Evolutionary conservation across 2,888 invertebrate species (phyloP).

Genomic region (Teleogryllus oceanicus): DNA sequence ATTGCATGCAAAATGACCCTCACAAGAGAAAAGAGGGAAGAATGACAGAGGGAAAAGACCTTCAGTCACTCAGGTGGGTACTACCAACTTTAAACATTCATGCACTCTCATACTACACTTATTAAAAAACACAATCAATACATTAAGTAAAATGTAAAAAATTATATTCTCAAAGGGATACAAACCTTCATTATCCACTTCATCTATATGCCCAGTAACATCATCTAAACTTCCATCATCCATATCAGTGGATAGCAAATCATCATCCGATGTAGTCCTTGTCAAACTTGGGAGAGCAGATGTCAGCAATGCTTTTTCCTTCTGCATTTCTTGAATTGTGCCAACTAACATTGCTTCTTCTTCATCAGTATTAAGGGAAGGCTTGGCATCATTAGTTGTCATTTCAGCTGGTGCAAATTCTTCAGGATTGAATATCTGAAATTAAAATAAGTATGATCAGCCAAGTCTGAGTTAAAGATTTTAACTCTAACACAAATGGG

Average conservation of each 20-base stretch:
- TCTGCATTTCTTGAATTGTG: constrained; percentile 76
- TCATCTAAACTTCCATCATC: constrained; percentile 67
- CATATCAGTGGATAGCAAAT: constrained; percentile 73
- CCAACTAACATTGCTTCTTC: constrained; percentile 73
- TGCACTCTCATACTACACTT: too few relatives aligned
- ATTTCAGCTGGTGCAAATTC: constrained; percentile 47
- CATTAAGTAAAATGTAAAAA: too few relatives aligned
- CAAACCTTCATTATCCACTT: constrained; percentile 32
- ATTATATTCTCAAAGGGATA: background rate
- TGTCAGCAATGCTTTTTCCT: constrained; percentile 77
- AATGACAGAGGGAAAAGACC: too few relatives aligned
- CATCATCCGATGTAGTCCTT: constrained; percentile 83
- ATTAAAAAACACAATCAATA: too few relatives aligned
- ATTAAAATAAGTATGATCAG: background rate
- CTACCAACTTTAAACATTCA: too few relatives aligned
- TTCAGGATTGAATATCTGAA: constrained; percentile 55
- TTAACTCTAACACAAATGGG: too few relatives aligned
- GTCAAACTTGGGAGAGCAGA: constrained; percentile 75
- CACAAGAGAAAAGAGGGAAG: too few relatives aligned
- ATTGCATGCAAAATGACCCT: too few relatives aligned
- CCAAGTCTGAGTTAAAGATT: background rate
- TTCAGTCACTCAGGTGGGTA: too few relatives aligned
- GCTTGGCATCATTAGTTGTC: constrained; percentile 24
- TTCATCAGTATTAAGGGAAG: constrained; percentile 52
- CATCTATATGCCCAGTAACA: constrained; percentile 38